A percentile compares a stretch with the other conserved stretches of the same genome.
Conservation (phyloP, 2,888 invertebrate species). For the Coenonympha glycerion region DNA sequence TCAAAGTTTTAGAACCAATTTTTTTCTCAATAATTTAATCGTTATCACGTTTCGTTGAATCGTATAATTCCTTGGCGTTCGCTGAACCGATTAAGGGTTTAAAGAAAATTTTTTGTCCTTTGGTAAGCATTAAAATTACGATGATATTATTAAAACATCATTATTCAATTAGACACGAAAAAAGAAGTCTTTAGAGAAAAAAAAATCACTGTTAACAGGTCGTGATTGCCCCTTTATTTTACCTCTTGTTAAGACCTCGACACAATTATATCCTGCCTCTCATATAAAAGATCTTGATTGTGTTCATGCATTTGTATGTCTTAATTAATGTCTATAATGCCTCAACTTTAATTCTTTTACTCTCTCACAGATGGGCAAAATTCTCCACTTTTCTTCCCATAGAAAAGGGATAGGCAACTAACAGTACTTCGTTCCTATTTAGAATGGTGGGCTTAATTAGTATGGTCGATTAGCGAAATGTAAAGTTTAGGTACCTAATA, state of each 20-base stretch:
- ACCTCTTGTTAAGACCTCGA: not conserved
- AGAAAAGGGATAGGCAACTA: too few species aligned
- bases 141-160: conserved; percentile 8
- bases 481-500: too few species aligned
- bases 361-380: too few species aligned
- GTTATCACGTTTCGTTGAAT: not conserved
- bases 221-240: conserved; percentile 16
- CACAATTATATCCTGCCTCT: too few species aligned
- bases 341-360: too few species aligned
- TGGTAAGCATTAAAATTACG: not conserved
- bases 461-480: too few species aligned
- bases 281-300: too few species aligned
- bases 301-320: too few species aligned
- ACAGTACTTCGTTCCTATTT: too few species aligned
- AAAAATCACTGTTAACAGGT: not conserved
- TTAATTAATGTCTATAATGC: too few species aligned
- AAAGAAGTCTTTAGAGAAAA: conserved; percentile 4
- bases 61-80: not conserved
- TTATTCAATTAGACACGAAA: conserved; percentile 18
- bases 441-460: too few species aligned
- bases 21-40: not conserved
- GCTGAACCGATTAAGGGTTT: not conserved
- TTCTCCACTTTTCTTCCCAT: too few species aligned
- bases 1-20: not conserved
- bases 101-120: not conserved